Evolutionary conservation across 2,113 vertebrate species (phyloP).

Genomic region (Dermatemys mawii): DNA sequence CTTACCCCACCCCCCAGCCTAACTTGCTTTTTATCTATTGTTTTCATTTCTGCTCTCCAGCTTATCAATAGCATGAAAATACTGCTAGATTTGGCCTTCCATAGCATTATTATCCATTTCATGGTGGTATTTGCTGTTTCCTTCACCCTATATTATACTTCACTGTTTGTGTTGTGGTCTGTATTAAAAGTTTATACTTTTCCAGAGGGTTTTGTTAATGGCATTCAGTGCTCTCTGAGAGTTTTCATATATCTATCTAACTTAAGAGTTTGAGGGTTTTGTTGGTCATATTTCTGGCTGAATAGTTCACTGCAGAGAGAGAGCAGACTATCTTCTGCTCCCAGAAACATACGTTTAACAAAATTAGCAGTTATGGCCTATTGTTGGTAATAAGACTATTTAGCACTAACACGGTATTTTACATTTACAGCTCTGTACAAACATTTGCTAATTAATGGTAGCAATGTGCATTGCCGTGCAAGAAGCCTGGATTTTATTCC

Average conservation of each 20-base stretch:
- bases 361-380: neutral
- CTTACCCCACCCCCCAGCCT: neutral
- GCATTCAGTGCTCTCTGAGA: neutral
- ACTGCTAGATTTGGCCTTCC: neutral
- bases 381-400: accelerated
- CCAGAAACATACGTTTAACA: neutral
- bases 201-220: neutral
- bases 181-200: neutral
- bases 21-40: neutral
- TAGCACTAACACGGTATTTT: neutral
- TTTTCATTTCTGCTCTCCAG: neutral
- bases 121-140: neutral
- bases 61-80: neutral
- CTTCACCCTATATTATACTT: neutral
- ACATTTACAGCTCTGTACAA: neutral
- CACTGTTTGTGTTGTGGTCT: neutral
- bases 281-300: neutral
- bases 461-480: neutral
- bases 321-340: neutral
- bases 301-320: neutral
- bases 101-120: neutral
- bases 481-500: neutral
- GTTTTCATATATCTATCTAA: neutral
- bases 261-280: neutral
- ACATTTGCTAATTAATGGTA: neutral